phyloP scores from a whole-genome alignment of 2,888 invertebrate species.

The Pandemis corylana region DNA sequence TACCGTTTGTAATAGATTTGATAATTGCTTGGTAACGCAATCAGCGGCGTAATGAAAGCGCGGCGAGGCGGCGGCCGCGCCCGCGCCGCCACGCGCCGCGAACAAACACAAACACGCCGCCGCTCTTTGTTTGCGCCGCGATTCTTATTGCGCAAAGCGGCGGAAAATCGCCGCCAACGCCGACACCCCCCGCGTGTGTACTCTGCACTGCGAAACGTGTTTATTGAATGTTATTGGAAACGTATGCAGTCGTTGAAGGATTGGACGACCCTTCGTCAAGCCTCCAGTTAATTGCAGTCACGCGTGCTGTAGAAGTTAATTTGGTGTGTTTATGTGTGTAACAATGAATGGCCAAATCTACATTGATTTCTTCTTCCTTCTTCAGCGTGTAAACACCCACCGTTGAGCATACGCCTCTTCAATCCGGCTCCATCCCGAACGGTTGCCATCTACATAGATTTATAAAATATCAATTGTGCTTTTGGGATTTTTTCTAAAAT shows the following conservation, averaged over 20 bases:
- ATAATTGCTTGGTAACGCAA: slow-evolving; percentile 8
- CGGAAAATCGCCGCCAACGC: slow-evolving; percentile 24
- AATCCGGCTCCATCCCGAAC: too few relatives aligned
- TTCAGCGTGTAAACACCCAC: too few relatives aligned
- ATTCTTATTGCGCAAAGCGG: slow-evolving; percentile 33
- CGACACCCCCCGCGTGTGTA: background rate
- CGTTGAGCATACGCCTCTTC: too few relatives aligned
- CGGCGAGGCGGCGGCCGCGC: slow-evolving; percentile 19
- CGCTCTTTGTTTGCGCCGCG: slow-evolving; percentile 8
- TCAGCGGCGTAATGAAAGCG: slow-evolving; percentile 26
- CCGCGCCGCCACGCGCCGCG: slow-evolving; percentile 1
- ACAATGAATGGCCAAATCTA: background rate
- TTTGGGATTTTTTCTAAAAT: too few relatives aligned
- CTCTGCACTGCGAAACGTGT: slow-evolving; percentile 11
- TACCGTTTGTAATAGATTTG: background rate
- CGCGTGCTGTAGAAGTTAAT: background rate
- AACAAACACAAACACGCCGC: slow-evolving; percentile 31
- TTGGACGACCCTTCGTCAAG: background rate
- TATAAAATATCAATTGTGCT: too few relatives aligned
- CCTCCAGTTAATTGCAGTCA: background rate
- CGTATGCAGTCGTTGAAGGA: slow-evolving; percentile 4
- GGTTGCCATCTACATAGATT: too few relatives aligned
- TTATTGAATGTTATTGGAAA: slow-evolving; percentile 27
- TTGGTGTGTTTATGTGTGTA: background rate
- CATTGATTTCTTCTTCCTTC: too few relatives aligned